Conservation (phyloP, 2,888 invertebrate species). For the Yponomeuta plumbellus region DNA sequence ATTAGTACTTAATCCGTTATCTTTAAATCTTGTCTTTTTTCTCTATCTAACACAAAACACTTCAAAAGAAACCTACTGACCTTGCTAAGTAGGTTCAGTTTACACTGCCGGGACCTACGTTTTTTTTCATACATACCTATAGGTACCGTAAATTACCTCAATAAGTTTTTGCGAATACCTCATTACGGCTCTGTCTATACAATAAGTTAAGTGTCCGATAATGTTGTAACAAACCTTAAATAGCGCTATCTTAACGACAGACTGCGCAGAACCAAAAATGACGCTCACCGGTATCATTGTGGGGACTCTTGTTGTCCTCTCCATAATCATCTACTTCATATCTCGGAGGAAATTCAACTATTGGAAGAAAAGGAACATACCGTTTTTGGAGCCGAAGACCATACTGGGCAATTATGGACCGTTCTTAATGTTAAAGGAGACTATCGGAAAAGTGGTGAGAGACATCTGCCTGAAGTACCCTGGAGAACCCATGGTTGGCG, state of each 20-base stretch:
- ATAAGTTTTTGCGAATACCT: too few species aligned
- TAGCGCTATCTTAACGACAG: not conserved
- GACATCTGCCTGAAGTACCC: conserved; percentile 21
- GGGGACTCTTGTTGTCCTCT: not conserved
- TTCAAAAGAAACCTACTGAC: too few species aligned
- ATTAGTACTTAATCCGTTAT: too few species aligned
- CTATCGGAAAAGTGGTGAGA: conserved; percentile 1
- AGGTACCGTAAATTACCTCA: too few species aligned
- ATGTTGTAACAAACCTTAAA: not conserved
- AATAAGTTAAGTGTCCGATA: too few species aligned
- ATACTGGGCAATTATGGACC: conserved; percentile 14
- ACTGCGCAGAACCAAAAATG: not conserved
- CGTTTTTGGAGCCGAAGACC: not conserved
- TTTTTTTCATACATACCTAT: too few species aligned
- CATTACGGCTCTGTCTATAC: too few species aligned
- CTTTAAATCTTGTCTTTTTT: too few species aligned
- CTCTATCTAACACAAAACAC: too few species aligned
- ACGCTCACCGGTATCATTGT: not conserved
- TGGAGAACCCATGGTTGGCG: conserved; percentile 20
- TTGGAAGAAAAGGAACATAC: conserved; percentile 14
- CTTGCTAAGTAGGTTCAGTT: too few species aligned
- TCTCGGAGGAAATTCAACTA: conserved; percentile 4
- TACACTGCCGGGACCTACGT: too few species aligned
- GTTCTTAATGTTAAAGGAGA: not conserved
- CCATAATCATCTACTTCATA: not conserved